A percentile compares a stretch with the other conserved stretches of the same genome.
These are phyloP conservation scores for Luscinia luscinia DNA, from an alignment of 2,797 vertebrate genomes.

Conservation along the genomic window DNA sequence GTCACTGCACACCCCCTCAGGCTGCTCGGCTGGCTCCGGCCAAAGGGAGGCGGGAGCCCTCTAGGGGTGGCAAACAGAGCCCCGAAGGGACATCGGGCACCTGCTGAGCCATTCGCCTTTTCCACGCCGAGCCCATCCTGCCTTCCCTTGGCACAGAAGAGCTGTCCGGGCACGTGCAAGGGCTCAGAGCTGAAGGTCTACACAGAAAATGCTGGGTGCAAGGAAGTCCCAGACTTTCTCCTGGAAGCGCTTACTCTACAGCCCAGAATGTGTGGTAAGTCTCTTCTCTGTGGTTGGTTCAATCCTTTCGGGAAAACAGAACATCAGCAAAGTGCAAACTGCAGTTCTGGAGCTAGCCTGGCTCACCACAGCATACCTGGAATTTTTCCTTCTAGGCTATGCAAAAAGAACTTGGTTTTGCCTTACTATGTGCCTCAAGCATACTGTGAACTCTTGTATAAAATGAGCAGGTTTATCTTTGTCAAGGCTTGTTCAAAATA, in stretches of 20 bases:
- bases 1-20: rapidly evolving
- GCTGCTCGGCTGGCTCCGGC: neutral
- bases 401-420: neutral
- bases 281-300: neutral
- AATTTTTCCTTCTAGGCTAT: neutral
- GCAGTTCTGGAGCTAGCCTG: neutral
- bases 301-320: neutral
- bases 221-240: neutral
- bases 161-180: neutral
- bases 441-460: neutral
- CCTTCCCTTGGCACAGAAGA: neutral
- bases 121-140: neutral
- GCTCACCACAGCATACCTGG: neutral
- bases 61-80: conserved; percentile 31
- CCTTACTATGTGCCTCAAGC: neutral
- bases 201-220: neutral
- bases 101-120: neutral
- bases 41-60: conserved; percentile 47
- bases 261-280: neutral
- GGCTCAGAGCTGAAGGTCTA: neutral
- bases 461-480: conserved; percentile 27
- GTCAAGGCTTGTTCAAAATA: conserved; percentile 41
- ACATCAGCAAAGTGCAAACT: neutral
- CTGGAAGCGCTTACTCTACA: neutral
- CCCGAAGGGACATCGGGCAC: rapidly evolving